Evolutionary conservation across 2,113 vertebrate species (phyloP).

Genomic region (Turnix velox): DNA sequence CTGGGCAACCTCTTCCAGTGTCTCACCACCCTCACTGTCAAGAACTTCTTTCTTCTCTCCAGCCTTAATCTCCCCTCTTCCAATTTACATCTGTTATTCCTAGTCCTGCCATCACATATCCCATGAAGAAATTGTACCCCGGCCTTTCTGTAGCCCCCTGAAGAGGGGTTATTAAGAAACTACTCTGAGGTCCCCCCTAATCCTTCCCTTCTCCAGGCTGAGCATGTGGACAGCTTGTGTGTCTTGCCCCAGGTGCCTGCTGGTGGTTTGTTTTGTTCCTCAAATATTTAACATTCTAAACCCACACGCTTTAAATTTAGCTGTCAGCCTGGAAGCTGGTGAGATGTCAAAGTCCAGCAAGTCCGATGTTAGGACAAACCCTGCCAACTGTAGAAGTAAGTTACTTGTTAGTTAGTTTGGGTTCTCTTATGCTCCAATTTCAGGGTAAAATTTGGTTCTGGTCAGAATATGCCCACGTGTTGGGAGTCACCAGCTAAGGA

Average conservation of each 20-base stretch:
- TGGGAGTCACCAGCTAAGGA: background rate
- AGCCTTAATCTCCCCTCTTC: too few species aligned
- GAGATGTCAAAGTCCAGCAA: background rate
- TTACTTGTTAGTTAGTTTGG: too few species aligned
- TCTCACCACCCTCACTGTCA: too few species aligned
- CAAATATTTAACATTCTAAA: background rate
- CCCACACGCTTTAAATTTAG: background rate
- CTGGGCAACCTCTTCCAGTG: too few species aligned
- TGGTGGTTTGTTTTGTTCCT: background rate
- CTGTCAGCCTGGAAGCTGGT: background rate
- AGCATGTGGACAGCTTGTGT: background rate
- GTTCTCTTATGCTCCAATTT: background rate
- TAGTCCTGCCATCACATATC: too few species aligned
- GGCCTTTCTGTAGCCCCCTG: too few species aligned
- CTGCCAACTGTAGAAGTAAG: background rate
- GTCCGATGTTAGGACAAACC: background rate
- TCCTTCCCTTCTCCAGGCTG: too few species aligned
- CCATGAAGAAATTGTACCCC: too few species aligned
- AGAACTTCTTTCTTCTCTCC: too few species aligned
- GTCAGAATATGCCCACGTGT: background rate
- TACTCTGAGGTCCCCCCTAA: too few species aligned
- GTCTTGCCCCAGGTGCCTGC: background rate
- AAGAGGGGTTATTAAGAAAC: too few species aligned
- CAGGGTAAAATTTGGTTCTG: background rate
- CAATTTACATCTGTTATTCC: too few species aligned